Evolutionary conservation across 2,797 vertebrate genomes (phyloP).

Genomic region (Acanthiza pusilla): DNA sequence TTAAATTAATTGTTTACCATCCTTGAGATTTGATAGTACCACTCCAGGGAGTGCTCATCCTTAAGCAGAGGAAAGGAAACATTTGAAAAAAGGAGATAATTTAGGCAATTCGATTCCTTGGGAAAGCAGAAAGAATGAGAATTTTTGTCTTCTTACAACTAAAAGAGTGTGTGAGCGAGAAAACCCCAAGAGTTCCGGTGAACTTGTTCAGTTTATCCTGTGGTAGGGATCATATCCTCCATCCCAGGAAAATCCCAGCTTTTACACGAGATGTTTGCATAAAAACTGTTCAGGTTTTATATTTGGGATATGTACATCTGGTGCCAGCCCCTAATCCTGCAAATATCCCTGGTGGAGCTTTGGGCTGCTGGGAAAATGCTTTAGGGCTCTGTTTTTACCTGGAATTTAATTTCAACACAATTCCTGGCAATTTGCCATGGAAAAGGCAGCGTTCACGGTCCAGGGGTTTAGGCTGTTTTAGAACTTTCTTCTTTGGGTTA

Average conservation of each 20-base stretch:
- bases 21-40: not conserved
- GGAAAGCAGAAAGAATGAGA: not conserved
- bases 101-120: not conserved
- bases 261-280: not conserved
- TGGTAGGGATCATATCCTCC: not conserved
- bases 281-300: not conserved
- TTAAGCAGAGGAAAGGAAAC: not conserved
- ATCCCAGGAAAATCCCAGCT: not conserved
- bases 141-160: not conserved
- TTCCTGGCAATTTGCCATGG: not conserved
- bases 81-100: not conserved
- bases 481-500: not conserved
- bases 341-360: not conserved
- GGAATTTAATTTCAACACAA: not conserved
- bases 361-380: not conserved
- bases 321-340: not conserved
- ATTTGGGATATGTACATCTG: not conserved
- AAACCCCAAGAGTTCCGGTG: not conserved
- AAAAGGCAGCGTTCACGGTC: not conserved
- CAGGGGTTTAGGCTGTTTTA: not conserved
- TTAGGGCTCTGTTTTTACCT: not conserved
- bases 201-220: not conserved
- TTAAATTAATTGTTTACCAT: not conserved
- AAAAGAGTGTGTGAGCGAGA: not conserved
- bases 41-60: not conserved